Conservation (phyloP, 2,797 vertebrate species). For the Squalus acanthias region DNA sequence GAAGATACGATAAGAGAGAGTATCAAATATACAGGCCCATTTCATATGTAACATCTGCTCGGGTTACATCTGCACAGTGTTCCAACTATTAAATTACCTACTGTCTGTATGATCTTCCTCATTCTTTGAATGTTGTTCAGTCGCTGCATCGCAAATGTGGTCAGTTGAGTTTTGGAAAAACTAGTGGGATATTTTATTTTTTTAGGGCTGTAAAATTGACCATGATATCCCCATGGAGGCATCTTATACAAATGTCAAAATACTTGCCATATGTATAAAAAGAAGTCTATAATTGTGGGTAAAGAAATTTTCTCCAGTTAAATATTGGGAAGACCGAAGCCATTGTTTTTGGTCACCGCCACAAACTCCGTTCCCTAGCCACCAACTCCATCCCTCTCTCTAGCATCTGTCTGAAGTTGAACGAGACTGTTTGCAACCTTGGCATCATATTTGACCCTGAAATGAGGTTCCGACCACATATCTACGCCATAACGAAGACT, state of each 20-base stretch:
- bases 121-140: not conserved
- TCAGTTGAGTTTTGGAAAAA: not conserved
- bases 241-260: not conserved
- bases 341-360: too few relatives aligned
- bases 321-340: too few relatives aligned
- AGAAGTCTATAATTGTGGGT: not conserved
- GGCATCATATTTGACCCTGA: too few relatives aligned
- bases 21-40: not conserved
- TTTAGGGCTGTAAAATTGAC: not conserved
- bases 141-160: not conserved
- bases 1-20: not conserved
- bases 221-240: not conserved
- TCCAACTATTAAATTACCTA: not conserved
- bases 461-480: too few relatives aligned
- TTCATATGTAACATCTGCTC: not conserved
- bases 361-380: too few relatives aligned
- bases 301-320: too few relatives aligned
- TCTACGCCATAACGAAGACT: too few relatives aligned
- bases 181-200: not conserved
- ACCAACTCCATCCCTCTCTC: too few relatives aligned
- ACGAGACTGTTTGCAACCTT: too few relatives aligned
- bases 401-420: too few relatives aligned
- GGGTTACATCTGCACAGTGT: not conserved
- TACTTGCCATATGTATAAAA: not conserved
- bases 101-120: not conserved